phyloP scores from a whole-genome alignment of 1,140 invertebrate species.

The Ephestia elutella region DNA sequence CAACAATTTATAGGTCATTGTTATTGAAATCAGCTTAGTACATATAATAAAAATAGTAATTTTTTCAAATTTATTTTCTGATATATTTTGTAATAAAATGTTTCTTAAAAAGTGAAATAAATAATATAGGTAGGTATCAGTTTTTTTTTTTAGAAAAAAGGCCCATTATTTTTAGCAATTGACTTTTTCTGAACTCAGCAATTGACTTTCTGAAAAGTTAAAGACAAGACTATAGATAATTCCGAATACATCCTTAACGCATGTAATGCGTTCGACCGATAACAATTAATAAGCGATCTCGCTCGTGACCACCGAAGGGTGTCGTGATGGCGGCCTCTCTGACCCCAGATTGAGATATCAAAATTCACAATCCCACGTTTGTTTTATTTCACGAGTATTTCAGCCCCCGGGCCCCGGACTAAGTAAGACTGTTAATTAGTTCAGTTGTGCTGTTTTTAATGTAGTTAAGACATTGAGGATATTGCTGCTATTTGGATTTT shows the following conservation, averaged over 20 bases:
- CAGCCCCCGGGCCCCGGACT: not conserved
- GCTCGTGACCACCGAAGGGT: constrained; percentile 68
- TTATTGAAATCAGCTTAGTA: no score
- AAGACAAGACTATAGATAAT: constrained; percentile 29
- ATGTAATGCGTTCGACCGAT: constrained; percentile 47
- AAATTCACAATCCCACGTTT: constrained; percentile 60
- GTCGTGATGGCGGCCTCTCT: constrained; percentile 68
- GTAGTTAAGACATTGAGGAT: not conserved
- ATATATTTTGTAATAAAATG: no score
- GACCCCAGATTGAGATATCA: constrained; percentile 72
- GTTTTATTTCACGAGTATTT: constrained; percentile 33
- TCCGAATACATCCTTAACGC: constrained; percentile 37
- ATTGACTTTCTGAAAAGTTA: no score
- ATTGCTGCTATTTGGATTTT: no score
- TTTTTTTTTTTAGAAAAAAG: no score
- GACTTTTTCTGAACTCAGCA: no score
- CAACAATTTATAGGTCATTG: no score
- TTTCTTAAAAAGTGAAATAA: no score
- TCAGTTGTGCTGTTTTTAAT: not conserved
- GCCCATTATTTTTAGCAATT: no score
- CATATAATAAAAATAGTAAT: no score
- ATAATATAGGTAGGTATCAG: no score
- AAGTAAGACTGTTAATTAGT: constrained; percentile 4
- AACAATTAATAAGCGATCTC: constrained; percentile 10
- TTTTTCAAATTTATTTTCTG: no score